These are phyloP conservation scores for Liparis tanakae DNA, from an alignment of 2,797 vertebrate genomes.

Conservation along the genomic window DNA sequence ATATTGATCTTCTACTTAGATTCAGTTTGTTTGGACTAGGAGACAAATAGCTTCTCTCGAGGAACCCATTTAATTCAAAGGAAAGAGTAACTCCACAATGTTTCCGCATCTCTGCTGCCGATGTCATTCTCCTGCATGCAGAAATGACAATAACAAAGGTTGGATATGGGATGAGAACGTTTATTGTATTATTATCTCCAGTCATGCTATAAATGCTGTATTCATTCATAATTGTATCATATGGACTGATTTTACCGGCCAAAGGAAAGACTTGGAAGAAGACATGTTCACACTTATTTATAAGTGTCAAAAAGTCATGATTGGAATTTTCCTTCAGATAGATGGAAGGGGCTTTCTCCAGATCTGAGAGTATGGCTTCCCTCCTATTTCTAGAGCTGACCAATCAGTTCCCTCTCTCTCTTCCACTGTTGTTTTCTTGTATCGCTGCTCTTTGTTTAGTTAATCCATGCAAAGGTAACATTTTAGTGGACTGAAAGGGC, in stretches of 20 bases:
- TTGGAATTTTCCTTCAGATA: constrained; percentile 34
- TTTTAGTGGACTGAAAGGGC: constrained; percentile 37
- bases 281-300: constrained; percentile 25
- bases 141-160: constrained; percentile 15
- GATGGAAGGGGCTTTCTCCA: constrained; percentile 39
- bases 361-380: constrained; percentile 19
- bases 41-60: constrained; percentile 76
- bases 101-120: constrained; percentile 33
- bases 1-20: constrained; percentile 80
- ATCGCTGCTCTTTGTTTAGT: constrained; percentile 47
- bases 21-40: constrained; percentile 73
- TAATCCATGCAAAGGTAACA: constrained; percentile 40
- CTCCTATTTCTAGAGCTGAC: constrained; percentile 29
- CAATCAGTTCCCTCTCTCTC: constrained; percentile 31
- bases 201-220: constrained; percentile 32
- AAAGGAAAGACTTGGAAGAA: constrained; percentile 12
- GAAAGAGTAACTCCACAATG: constrained; percentile 47
- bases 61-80: constrained; percentile 74
- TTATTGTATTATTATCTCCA: background rate
- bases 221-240: constrained; percentile 29
- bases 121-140: constrained; percentile 31
- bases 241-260: constrained; percentile 14
- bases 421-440: constrained; percentile 27
- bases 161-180: background rate
- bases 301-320: constrained; percentile 34